Evolutionary conservation across 1,140 invertebrate genomes (phyloP), one percentile per base, ranked within the genome.

Genomic region (Drosophila erecta): DNA sequence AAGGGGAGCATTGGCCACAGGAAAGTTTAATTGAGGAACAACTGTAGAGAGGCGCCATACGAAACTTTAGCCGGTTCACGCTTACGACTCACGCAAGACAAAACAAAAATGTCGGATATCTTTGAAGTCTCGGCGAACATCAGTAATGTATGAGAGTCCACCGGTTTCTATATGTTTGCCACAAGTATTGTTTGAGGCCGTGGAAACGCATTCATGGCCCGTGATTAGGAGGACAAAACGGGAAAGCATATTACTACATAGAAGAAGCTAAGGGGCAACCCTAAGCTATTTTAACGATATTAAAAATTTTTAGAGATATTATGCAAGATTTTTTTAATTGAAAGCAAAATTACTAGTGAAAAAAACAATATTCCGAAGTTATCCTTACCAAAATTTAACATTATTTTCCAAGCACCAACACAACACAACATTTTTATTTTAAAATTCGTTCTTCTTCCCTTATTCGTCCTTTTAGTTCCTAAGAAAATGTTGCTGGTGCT

Each of bases 11-110:
- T 27, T 11, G 11, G 59, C 20, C 58, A 59, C 51, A 74, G 51
- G 58, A 70, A 79, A 71, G 75, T 89, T 87, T 87, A 87, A 87
- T 87, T 87, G 83, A 87, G 84, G 84, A 81, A 76, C 81, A 87
- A 87, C 84, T 83, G 83, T 87, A 66, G 81, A 78, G 85, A 75
- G 69, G 67, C 67, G 81, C 73, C 76, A 67, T 62, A 84, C 71
- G 43, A 71, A 85, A 77, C 73, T 67, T 76, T 86, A 47, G 43
- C 43, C 64, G 70, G 59, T 75, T 66, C 54, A 38, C 47, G 55
- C 60, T 58, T 61, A 51, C 65, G 57, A 55, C 83, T 81, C 81
- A 86, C 81, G 81, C 81, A 81, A 87, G 46, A 67, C 47, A n/a
- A 60, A 71, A 76, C 85, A 64, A 86, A 86, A 86, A 86, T 86